Evolutionary conservation across 1,140 invertebrate genomes (phyloP).

Genomic region (Epicauta chinensis): DNA sequence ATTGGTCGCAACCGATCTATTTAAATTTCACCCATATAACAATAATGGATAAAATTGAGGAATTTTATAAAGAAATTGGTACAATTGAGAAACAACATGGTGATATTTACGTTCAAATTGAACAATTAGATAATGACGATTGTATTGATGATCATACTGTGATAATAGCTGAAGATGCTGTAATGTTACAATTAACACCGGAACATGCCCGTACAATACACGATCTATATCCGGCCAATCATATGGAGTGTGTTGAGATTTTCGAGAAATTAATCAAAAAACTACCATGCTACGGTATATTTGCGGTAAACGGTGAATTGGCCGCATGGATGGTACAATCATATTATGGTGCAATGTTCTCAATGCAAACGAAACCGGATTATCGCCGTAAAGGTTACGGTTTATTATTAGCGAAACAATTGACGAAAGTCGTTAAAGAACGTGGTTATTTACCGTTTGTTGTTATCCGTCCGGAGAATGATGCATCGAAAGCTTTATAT

Average conservation of each 20-base stretch:
- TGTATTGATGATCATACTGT: not conserved
- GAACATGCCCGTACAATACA: conserved; percentile 74
- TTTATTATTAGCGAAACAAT: conserved; percentile 57
- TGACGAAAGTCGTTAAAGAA: conserved; percentile 60
- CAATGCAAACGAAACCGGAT: conserved; percentile 80
- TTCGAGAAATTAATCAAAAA: conserved; percentile 70
- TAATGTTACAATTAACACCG: conserved; percentile 62
- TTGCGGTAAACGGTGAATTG: conserved; percentile 56
- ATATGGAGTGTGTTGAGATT: conserved; percentile 74
- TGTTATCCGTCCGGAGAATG: conserved; percentile 78
- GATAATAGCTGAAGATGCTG: conserved; percentile 52
- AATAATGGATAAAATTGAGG: conserved; percentile 65
- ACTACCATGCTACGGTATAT: conserved; percentile 71
- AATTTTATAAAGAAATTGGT: conserved; percentile 56
- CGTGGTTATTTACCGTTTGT: conserved; percentile 76
- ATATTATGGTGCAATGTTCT: conserved; percentile 84
- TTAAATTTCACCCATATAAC: conserved; percentile 74
- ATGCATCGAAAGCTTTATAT: conserved; percentile 72
- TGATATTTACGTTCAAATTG: conserved; percentile 58
- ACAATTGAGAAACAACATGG: conserved; percentile 67
- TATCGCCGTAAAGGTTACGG: conserved; percentile 72
- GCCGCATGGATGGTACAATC: conserved; percentile 83
- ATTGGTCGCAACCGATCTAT: conserved; percentile 70
- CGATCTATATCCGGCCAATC: conserved; percentile 76
- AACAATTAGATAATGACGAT: conserved; percentile 14